Conservation (phyloP, 2,888 invertebrate genomes). For the Polyploca ridens region DNA sequence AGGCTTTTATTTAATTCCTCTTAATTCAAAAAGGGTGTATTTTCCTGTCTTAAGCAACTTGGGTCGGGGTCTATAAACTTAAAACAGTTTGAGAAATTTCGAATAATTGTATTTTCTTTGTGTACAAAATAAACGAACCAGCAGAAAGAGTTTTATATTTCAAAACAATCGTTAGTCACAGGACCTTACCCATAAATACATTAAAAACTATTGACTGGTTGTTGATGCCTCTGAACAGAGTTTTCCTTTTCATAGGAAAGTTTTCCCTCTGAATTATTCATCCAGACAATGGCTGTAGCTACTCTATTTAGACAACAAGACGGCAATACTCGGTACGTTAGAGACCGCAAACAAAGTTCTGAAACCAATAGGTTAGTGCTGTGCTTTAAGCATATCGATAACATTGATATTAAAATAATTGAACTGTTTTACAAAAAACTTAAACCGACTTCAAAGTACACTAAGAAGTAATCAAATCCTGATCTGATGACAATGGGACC, state of each 20-base stretch:
- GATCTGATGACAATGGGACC: too few species aligned
- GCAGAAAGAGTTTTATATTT: neutral
- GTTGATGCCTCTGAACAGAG: neutral
- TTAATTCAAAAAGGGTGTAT: too few species aligned
- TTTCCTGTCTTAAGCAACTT: too few species aligned
- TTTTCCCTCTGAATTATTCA: conserved; percentile 9
- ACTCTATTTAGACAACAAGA: conserved; percentile 35
- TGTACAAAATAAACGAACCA: too few species aligned
- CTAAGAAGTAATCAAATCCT: too few species aligned
- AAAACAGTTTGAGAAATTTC: too few species aligned
- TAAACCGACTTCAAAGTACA: too few species aligned
- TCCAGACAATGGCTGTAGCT: conserved; percentile 11
- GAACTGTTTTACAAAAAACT: too few species aligned
- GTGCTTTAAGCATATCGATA: conserved; percentile 28
- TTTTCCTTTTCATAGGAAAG: conserved; percentile 3
- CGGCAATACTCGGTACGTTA: conserved; percentile 31
- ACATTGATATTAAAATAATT: neutral
- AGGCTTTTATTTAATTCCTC: too few species aligned
- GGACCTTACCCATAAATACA: neutral
- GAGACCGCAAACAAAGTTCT: conserved; percentile 39
- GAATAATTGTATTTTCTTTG: too few species aligned
- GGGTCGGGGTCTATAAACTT: too few species aligned
- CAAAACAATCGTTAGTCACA: neutral
- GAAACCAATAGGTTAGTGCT: conserved; percentile 40
- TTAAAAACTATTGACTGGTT: conserved; percentile 4